Percentiles rank a stretch among this genome's conserved stretches.
Conservation (phyloP, 2,888 invertebrate genomes). For the Rhaphigaster nebulosa region DNA sequence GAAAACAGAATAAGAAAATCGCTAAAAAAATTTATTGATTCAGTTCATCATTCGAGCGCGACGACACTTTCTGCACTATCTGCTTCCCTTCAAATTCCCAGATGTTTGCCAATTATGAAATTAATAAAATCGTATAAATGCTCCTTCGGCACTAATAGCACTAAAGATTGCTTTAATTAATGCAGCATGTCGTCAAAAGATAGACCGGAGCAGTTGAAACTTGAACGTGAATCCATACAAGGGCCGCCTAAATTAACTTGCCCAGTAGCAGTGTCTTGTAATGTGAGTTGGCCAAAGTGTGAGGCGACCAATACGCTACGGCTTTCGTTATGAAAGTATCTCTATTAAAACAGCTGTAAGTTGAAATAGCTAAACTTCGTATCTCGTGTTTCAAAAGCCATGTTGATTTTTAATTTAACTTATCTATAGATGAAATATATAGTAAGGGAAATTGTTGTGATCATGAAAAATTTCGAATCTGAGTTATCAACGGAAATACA, state of each 20-base stretch:
- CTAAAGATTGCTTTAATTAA: background rate
- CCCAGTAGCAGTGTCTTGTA: background rate
- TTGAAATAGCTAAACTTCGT: background rate
- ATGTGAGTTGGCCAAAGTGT: background rate
- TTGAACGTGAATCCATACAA: slow-evolving; percentile 13
- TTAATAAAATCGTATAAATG: background rate
- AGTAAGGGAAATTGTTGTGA: too few relatives aligned
- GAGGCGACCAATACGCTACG: background rate
- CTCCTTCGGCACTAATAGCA: background rate
- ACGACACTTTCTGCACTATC: too few relatives aligned
- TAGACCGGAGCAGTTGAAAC: background rate
- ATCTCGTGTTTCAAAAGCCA: background rate
- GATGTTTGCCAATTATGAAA: background rate
- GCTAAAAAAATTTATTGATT: too few relatives aligned
- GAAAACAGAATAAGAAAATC: too few relatives aligned
- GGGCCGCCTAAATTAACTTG: background rate
- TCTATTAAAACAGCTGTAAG: background rate
- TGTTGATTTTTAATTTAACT: too few relatives aligned
- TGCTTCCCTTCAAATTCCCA: too few relatives aligned
- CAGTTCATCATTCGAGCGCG: too few relatives aligned
- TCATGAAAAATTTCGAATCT: too few relatives aligned
- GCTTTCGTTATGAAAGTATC: background rate
- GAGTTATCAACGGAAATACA: too few relatives aligned
- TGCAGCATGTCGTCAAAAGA: background rate
- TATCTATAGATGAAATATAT: too few relatives aligned